Evolutionary conservation across 2,888 invertebrate species (phyloP).

Genomic region (Nudaria mundana): DNA sequence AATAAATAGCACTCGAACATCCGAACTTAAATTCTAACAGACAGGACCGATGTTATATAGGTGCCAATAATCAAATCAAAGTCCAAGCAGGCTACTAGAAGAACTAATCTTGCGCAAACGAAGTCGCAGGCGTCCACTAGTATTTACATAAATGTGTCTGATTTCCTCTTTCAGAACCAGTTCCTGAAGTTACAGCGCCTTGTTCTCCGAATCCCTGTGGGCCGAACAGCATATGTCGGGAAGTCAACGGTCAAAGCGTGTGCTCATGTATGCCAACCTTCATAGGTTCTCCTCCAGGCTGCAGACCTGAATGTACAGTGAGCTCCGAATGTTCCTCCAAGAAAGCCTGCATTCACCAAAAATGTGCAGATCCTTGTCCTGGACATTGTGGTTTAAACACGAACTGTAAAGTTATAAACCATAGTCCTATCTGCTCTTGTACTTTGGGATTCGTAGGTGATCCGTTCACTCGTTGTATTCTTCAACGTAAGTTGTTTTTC

Average conservation of each 20-base stretch:
- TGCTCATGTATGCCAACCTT: conserved; percentile 88
- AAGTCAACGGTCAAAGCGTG: conserved; percentile 85
- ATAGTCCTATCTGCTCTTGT: conserved; percentile 90
- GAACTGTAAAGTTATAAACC: conserved; percentile 87
- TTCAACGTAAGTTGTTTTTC: conserved; percentile 65
- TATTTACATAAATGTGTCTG: neutral
- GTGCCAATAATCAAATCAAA: no score
- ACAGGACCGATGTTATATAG: no score
- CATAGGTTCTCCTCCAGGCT: conserved; percentile 87
- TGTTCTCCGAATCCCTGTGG: conserved; percentile 88
- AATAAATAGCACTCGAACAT: no score
- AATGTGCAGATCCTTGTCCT: conserved; percentile 89
- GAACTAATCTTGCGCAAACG: no score
- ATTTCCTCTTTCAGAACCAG: conserved; percentile 49
- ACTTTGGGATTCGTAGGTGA: conserved; percentile 82
- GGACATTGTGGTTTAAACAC: conserved; percentile 86
- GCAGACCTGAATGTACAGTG: conserved; percentile 89
- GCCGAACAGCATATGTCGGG: conserved; percentile 87
- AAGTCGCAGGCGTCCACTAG: no score
- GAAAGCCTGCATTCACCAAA: conserved; percentile 88
- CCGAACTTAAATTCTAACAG: no score
- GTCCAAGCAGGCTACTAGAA: no score
- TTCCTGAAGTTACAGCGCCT: conserved; percentile 71
- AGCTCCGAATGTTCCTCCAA: conserved; percentile 88
- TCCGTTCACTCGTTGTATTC: conserved; percentile 84